These are phyloP conservation scores for Leucophenga varia DNA, from an alignment of 1,140 invertebrate genomes.

Conservation along the genomic window DNA sequence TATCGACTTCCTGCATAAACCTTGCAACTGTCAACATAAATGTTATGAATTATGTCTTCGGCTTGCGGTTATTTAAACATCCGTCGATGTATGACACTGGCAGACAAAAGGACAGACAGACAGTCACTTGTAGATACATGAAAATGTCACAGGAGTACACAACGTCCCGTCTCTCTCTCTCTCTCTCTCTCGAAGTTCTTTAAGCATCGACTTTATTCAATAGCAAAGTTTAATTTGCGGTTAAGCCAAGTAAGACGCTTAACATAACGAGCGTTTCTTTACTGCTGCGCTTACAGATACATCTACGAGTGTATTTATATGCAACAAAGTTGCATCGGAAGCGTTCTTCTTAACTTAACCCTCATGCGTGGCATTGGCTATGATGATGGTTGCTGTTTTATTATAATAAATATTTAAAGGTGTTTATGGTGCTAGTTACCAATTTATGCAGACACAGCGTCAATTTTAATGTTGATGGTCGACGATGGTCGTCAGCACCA, in stretches of 20 bases:
- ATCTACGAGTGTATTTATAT: too few species aligned
- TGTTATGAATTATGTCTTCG: slow-evolving; percentile 38
- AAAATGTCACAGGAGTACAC: too few species aligned
- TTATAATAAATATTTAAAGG: too few species aligned
- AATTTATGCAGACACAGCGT: slow-evolving; percentile 25
- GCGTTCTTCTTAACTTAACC: slow-evolving; percentile 3
- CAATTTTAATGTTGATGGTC: slow-evolving; percentile 20
- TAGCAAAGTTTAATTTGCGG: slow-evolving; percentile 30
- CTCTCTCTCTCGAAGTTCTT: slow-evolving; percentile 6
- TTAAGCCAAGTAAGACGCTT: slow-evolving; percentile 1
- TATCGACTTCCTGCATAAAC: neutral
- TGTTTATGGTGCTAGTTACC: slow-evolving; percentile 5
- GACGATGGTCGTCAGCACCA: too few species aligned
- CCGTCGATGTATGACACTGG: too few species aligned
- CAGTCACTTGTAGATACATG: neutral
- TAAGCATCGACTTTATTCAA: slow-evolving; percentile 17
- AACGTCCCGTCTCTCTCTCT: slow-evolving; percentile 1
- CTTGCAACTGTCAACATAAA: slow-evolving; percentile 28
- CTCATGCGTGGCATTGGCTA: too few species aligned
- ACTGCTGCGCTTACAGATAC: slow-evolving; percentile 14
- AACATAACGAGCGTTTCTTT: slow-evolving; percentile 35
- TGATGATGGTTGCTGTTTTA: neutral
- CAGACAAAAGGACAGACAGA: neutral
- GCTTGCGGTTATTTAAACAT: slow-evolving; percentile 31
- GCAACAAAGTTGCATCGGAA: too few species aligned